These are phyloP conservation scores for Diglossa cyanea DNA, from an alignment of 2,797 vertebrate species.

Conservation along the genomic window DNA sequence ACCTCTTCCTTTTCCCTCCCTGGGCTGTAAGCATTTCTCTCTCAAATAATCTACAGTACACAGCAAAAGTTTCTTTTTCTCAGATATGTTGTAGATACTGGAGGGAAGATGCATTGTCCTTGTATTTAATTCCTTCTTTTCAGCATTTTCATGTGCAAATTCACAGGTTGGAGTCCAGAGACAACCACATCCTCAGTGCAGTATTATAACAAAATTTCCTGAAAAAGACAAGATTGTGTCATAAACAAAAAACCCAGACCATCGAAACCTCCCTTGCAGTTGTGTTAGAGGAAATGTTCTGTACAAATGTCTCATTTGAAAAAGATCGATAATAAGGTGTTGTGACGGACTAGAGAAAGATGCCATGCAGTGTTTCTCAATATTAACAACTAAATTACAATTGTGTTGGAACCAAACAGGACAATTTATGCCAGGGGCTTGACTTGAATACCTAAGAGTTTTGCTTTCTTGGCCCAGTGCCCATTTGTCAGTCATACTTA, in stretches of 20 bases:
- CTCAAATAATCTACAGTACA: not conserved
- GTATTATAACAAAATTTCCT: not conserved
- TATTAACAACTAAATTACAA: not conserved
- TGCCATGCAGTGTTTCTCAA: not conserved
- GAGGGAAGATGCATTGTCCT: not conserved
- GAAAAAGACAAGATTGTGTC: not conserved
- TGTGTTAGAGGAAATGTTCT: not conserved
- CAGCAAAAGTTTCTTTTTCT: not conserved
- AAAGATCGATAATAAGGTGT: not conserved
- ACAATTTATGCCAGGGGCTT: not conserved
- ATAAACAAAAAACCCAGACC: not conserved
- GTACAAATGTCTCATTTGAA: not conserved
- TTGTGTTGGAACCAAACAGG: not conserved
- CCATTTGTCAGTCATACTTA: not conserved
- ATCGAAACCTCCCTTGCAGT: rapidly evolving
- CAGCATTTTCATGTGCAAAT: not conserved
- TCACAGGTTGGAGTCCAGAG: not conserved
- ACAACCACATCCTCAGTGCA: not conserved
- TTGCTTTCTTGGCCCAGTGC: not conserved
- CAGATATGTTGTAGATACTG: not conserved
- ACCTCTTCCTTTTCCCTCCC: not conserved
- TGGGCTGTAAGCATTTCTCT: not conserved
- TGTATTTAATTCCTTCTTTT: not conserved
- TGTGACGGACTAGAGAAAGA: not conserved
- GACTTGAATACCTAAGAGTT: not conserved